These are phyloP conservation scores for Yoshiicerus persimilis DNA, from an alignment of 1,140 invertebrate species.

Conservation along the genomic window DNA sequence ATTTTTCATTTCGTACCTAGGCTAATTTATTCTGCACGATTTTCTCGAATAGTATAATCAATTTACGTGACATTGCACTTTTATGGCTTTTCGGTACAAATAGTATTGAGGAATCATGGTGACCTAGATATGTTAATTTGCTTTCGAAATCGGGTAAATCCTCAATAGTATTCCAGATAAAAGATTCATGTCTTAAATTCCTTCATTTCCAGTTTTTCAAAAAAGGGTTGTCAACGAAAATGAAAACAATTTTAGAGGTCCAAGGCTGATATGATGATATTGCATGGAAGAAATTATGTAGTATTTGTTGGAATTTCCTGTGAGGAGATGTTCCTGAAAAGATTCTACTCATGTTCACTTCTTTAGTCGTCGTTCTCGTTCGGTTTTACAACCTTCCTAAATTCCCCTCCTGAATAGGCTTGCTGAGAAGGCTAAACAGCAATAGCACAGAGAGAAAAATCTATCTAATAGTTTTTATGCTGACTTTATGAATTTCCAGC, in stretches of 20 bases:
- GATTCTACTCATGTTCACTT: conserved; percentile 3
- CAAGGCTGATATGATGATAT: neutral
- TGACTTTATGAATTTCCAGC: conserved; percentile 32
- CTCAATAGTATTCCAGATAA: no score
- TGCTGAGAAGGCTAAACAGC: conserved; percentile 18
- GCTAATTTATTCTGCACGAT: no score
- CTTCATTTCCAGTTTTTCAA: no score
- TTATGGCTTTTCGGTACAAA: no score
- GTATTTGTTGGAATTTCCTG: neutral
- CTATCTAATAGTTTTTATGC: conserved; percentile 29
- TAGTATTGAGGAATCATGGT: no score
- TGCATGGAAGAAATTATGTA: neutral
- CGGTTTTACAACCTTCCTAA: conserved; percentile 3
- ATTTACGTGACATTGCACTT: no score
- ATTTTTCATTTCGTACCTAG: no score
- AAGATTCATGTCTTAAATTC: no score
- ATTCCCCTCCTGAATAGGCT: conserved; percentile 4
- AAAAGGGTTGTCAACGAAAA: neutral
- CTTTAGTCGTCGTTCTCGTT: neutral
- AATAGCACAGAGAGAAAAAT: neutral
- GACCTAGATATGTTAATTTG: no score
- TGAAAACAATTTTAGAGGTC: no score
- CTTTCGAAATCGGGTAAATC: no score
- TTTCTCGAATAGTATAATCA: no score
- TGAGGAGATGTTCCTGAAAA: neutral